phyloP scores from a whole-genome alignment of 2,888 invertebrate species.

The Sphaeridia pumilis region DNA sequence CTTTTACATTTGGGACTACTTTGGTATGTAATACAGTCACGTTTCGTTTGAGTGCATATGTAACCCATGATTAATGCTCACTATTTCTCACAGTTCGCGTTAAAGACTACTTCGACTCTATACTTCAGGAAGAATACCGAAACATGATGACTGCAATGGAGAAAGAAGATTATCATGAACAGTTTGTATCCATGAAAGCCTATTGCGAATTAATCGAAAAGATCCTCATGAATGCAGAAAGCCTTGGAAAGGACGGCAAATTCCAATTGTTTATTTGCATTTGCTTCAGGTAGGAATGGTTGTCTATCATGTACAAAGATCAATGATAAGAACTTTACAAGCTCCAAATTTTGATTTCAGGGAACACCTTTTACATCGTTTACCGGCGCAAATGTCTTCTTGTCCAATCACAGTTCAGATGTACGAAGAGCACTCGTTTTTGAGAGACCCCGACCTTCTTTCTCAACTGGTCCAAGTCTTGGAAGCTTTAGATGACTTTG shows the following conservation, averaged over 20 bases:
- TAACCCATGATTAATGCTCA: neutral
- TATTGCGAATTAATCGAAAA: constrained; percentile 82
- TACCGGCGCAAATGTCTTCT: constrained; percentile 80
- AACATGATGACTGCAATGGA: constrained; percentile 25
- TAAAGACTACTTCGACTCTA: constrained; percentile 68
- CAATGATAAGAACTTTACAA: neutral
- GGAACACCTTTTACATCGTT: constrained; percentile 77
- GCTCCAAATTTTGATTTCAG: constrained; percentile 43
- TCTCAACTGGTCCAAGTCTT: constrained; percentile 83
- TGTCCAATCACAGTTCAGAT: constrained; percentile 79
- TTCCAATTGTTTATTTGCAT: constrained; percentile 94
- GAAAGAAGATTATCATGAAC: constrained; percentile 38
- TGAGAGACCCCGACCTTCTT: constrained; percentile 71
- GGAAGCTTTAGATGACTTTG: constrained; percentile 77
- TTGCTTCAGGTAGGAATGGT: constrained; percentile 29
- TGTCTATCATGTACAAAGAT: too few relatives aligned
- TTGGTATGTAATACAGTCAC: constrained; percentile 50
- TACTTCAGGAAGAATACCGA: constrained; percentile 46
- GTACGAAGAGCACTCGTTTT: constrained; percentile 93
- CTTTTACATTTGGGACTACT: constrained; percentile 96
- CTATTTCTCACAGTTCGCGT: constrained; percentile 50
- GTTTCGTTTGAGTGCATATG: neutral
- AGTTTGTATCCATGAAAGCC: constrained; percentile 67
- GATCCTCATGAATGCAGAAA: constrained; percentile 67
- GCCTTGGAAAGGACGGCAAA: constrained; percentile 95